Percentiles rank a stretch among this genome's conserved stretches.
phyloP scores from a whole-genome alignment of 1,140 invertebrate genomes.

The Elymnias hypermnestra region DNA sequence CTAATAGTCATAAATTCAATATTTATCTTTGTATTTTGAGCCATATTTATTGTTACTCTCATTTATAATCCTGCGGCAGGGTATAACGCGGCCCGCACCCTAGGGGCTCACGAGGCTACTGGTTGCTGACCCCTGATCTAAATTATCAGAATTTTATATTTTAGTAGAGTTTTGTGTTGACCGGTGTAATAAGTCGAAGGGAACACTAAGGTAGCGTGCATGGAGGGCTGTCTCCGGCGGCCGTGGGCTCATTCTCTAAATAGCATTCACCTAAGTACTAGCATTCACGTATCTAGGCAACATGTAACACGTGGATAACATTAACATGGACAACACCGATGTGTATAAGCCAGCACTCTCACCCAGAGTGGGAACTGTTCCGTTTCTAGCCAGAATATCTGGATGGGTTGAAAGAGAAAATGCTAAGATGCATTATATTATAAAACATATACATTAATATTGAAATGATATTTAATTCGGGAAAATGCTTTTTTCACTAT shows the following conservation, averaged over 20 bases:
- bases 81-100: too few species aligned
- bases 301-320: conserved; percentile 56
- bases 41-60: too few species aligned
- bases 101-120: too few species aligned
- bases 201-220: too few species aligned
- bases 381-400: conserved; percentile 86
- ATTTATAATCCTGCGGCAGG: too few species aligned
- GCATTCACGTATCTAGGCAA: conserved; percentile 71
- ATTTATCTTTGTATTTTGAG: too few species aligned
- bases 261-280: conserved; percentile 64
- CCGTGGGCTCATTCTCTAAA: conserved; percentile 60
- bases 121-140: too few species aligned
- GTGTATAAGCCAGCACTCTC: conserved; percentile 78
- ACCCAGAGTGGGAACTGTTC: conserved; percentile 83
- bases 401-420: conserved; percentile 74
- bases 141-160: too few species aligned
- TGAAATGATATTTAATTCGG: background rate
- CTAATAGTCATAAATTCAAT: too few species aligned
- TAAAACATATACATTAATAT: conserved; percentile 6
- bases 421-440: conserved; percentile 58
- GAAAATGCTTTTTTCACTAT: background rate
- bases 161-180: too few species aligned
- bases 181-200: too few species aligned
- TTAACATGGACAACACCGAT: conserved; percentile 66
- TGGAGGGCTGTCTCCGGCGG: conserved; percentile 52